Percentiles rank a stretch among this genome's conserved stretches.
These are phyloP conservation scores for Pollenia amentaria DNA, from an alignment of 2,888 invertebrate species.

Conservation along the genomic window DNA sequence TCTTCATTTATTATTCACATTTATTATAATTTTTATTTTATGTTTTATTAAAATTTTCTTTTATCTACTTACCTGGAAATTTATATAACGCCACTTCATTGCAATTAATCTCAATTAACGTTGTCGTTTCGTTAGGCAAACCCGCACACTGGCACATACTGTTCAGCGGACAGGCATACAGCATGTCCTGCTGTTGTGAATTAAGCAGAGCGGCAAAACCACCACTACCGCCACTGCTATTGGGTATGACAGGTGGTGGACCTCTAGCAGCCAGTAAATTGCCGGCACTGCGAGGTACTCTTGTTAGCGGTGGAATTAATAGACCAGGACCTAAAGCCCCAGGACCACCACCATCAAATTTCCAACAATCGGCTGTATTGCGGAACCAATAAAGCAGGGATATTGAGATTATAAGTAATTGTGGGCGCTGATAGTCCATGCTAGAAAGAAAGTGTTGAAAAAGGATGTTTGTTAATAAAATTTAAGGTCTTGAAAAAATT, in stretches of 20 bases:
- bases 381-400: conserved; percentile 83
- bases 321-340: conserved; percentile 75
- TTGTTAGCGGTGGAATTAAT: conserved; percentile 40
- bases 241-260: conserved; percentile 74
- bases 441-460: conserved; percentile 69
- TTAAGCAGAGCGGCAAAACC: conserved; percentile 81
- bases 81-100: conserved; percentile 85
- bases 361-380: conserved; percentile 83
- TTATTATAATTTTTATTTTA: background rate
- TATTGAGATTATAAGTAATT: conserved; percentile 82
- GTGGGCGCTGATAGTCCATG: conserved; percentile 80
- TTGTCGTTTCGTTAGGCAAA: conserved; percentile 84
- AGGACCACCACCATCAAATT: conserved; percentile 82
- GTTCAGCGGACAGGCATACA: conserved; percentile 84
- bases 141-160: conserved; percentile 85
- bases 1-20: background rate
- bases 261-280: conserved; percentile 72
- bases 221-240: conserved; percentile 75
- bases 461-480: conserved; percentile 5
- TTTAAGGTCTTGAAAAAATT: background rate
- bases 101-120: conserved; percentile 85
- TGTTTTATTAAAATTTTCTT: background rate
- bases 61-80: conserved; percentile 83
- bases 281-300: conserved; percentile 75
- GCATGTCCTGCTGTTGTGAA: conserved; percentile 83